Evolutionary conservation across 2,113 vertebrate genomes (phyloP).

Genomic region (Anoplopoma fimbria): DNA sequence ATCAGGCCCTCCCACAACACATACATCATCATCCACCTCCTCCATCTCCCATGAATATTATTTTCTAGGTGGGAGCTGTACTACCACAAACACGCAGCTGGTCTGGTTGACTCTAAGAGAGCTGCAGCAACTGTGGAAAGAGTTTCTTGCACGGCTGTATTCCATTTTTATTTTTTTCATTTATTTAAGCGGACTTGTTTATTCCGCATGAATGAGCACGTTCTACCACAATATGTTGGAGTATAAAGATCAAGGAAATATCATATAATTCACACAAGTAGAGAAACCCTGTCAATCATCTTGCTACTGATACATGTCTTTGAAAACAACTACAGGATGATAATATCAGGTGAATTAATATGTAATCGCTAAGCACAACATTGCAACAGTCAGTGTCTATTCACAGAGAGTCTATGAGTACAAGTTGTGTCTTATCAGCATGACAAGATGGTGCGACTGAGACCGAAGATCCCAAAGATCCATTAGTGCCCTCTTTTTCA

Average conservation of each 20-base stretch:
- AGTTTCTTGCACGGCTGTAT: background rate
- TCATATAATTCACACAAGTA: background rate
- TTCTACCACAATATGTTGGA: background rate
- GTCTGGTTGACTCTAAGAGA: constrained; percentile 1
- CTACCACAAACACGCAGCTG: constrained; percentile 13
- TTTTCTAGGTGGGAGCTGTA: constrained; percentile 8
- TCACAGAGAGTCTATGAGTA: constrained; percentile 13
- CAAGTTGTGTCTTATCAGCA: constrained; percentile 56
- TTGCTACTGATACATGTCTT: constrained; percentile 10
- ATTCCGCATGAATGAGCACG: background rate
- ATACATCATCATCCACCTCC: constrained; percentile 38
- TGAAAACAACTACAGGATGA: constrained; percentile 16
- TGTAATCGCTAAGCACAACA: constrained; percentile 22
- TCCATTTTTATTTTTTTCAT: background rate
- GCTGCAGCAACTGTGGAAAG: background rate
- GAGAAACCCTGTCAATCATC: background rate
- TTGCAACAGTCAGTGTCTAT: constrained; percentile 20
- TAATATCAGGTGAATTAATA: constrained; percentile 32
- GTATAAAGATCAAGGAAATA: background rate
- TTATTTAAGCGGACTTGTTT: background rate
- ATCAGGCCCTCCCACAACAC: constrained; percentile 8
- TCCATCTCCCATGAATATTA: constrained; percentile 37
- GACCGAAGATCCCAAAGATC: constrained; percentile 62
- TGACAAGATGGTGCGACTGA: constrained; percentile 60
- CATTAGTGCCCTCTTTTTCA: constrained; percentile 73